phyloP scores from a whole-genome alignment of 2,113 vertebrate species.

The Oxygymnocypris stewartii region DNA sequence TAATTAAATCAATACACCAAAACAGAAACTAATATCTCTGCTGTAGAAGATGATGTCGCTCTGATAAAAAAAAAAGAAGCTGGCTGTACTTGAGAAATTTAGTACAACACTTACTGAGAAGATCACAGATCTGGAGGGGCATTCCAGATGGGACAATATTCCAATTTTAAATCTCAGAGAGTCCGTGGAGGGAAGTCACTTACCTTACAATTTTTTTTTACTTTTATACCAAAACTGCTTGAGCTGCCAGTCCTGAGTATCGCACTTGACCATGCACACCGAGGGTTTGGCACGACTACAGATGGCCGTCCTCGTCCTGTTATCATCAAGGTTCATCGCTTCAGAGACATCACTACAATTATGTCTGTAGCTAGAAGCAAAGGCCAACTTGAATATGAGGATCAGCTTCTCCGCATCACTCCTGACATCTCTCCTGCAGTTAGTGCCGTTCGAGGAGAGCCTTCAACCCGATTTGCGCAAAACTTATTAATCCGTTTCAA shows the following conservation, averaged over 20 bases:
- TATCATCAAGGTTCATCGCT: conserved; percentile 1
- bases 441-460: not conserved
- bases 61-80: not conserved
- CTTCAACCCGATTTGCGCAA: not conserved
- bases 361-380: not conserved
- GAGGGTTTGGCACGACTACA: not conserved
- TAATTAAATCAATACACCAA: too few species aligned
- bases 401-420: not conserved
- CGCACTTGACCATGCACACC: not conserved
- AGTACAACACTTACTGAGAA: not conserved
- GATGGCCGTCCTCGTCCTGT: not conserved
- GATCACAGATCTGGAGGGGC: not conserved
- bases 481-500: too few species aligned
- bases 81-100: not conserved
- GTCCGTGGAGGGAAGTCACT: not conserved
- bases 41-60: not conserved
- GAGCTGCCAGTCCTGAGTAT: not conserved
- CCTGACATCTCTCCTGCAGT: not conserved
- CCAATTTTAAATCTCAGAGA: too few species aligned
- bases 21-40: not conserved
- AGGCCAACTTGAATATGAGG: not conserved
- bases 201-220: not conserved
- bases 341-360: not conserved
- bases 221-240: not conserved
- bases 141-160: not conserved